Percentiles rank a stretch among this genome's conserved stretches.
These are phyloP conservation scores for Romanogobio albipinnatus DNA, from an alignment of 2,113 vertebrate genomes.

Conservation along the genomic window DNA sequence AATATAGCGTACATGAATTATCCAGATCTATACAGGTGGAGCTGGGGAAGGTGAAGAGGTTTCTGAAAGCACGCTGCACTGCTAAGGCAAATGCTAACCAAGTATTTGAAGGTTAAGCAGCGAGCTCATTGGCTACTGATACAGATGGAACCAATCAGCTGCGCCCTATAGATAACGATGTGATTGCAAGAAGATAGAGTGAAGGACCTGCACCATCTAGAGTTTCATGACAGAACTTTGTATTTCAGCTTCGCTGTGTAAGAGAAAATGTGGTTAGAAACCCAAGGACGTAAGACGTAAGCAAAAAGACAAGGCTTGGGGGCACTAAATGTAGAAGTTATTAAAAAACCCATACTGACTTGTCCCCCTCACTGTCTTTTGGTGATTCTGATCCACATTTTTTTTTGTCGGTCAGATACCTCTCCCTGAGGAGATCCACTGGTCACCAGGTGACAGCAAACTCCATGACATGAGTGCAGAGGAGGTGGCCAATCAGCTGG, in stretches of 20 bases:
- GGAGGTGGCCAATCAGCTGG: constrained; percentile 92
- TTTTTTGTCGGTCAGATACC: constrained; percentile 78
- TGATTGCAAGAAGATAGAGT: too few species aligned
- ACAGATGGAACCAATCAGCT: too few species aligned
- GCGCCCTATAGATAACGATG: too few species aligned
- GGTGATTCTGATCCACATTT: not conserved
- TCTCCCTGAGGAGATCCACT: constrained; percentile 92
- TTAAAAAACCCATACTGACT: not conserved
- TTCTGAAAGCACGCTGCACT: too few species aligned
- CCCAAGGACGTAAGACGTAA: not conserved
- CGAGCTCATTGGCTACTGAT: too few species aligned
- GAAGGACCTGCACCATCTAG: too few species aligned
- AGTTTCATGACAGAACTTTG: too few species aligned
- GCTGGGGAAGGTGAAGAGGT: too few species aligned
- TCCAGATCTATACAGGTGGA: too few species aligned
- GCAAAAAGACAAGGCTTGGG: not conserved
- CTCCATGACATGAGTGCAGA: constrained; percentile 93
- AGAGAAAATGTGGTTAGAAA: not conserved
- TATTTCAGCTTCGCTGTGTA: not conserved
- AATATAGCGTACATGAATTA: too few species aligned
- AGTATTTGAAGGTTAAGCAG: too few species aligned
- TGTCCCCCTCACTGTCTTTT: not conserved
- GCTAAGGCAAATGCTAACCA: too few species aligned
- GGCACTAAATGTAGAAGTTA: not conserved
- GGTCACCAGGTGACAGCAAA: constrained; percentile 90